These are phyloP conservation scores for Potamarius usumacintae DNA, from an alignment of 2,113 vertebrate species.

Conservation along the genomic window DNA sequence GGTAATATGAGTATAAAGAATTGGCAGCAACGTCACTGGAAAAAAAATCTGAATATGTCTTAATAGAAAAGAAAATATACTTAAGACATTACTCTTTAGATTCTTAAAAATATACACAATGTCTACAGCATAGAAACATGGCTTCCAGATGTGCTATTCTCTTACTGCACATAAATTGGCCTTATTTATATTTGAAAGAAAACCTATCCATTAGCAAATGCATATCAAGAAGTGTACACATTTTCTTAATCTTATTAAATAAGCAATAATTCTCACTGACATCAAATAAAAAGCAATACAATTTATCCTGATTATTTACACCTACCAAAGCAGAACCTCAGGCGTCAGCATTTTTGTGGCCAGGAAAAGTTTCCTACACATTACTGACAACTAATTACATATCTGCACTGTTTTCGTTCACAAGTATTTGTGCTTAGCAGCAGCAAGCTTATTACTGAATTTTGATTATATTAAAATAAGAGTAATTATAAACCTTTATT, in stretches of 20 bases:
- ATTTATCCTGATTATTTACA: conserved; percentile 23
- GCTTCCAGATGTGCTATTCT: conserved; percentile 16
- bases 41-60: neutral
- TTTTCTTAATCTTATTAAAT: neutral
- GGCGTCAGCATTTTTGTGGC: neutral
- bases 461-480: no score
- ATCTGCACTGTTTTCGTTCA: neutral
- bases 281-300: neutral
- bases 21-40: neutral
- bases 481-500: neutral
- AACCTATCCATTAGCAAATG: conserved; percentile 12
- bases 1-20: conserved; percentile 12
- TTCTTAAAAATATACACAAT: conserved; percentile 19
- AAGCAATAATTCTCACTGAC: neutral
- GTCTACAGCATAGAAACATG: conserved; percentile 24
- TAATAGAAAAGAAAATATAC: conserved; percentile 16
- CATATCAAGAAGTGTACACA: neutral
- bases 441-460: neutral
- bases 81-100: conserved; percentile 4
- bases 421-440: neutral
- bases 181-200: conserved; percentile 1
- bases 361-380: neutral
- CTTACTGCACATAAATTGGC: conserved; percentile 11
- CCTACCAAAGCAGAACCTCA: conserved; percentile 16
- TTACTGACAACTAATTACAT: conserved; percentile 22